Evolutionary conservation across 2,888 invertebrate genomes (phyloP).

Genomic region (Caenorhabditis wallacei): DNA sequence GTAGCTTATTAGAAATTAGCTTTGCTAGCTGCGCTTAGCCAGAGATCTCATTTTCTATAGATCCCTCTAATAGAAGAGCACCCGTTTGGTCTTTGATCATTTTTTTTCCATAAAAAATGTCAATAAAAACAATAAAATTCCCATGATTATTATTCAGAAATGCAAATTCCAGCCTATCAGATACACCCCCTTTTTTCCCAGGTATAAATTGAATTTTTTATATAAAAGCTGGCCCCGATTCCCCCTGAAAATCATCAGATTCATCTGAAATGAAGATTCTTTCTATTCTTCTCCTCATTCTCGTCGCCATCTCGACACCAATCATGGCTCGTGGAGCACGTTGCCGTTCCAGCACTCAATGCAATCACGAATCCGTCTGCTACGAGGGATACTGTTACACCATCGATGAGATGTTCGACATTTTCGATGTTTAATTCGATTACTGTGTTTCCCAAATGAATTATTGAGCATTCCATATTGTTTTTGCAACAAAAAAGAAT

Average conservation of each 20-base stretch:
- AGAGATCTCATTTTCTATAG: too few species aligned
- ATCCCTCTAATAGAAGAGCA: too few species aligned
- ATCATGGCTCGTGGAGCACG: conserved; percentile 14
- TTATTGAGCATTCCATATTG: neutral
- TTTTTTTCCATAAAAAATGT: neutral
- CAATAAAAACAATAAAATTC: conserved; percentile 10
- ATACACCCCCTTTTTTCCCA: neutral
- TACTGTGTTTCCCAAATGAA: neutral
- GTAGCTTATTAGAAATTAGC: too few species aligned
- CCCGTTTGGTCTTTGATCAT: too few species aligned
- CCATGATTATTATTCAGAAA: conserved; percentile 8
- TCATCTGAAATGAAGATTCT: too few species aligned
- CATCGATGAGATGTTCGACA: conserved; percentile 56
- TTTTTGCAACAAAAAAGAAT: conserved; percentile 20
- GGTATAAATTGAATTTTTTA: neutral
- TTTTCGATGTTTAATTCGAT: conserved; percentile 5
- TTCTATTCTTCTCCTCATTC: too few species aligned
- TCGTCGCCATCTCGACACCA: conserved; percentile 2
- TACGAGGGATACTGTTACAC: conserved; percentile 51
- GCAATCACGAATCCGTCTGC: conserved; percentile 39
- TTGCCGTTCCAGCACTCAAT: conserved; percentile 40
- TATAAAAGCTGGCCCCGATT: too few species aligned
- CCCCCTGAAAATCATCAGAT: too few species aligned
- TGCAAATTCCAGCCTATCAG: neutral
- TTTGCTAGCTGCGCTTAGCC: too few species aligned